phyloP scores from a whole-genome alignment of 1,140 invertebrate species.

The Meloidogyne chitwoodi region DNA sequence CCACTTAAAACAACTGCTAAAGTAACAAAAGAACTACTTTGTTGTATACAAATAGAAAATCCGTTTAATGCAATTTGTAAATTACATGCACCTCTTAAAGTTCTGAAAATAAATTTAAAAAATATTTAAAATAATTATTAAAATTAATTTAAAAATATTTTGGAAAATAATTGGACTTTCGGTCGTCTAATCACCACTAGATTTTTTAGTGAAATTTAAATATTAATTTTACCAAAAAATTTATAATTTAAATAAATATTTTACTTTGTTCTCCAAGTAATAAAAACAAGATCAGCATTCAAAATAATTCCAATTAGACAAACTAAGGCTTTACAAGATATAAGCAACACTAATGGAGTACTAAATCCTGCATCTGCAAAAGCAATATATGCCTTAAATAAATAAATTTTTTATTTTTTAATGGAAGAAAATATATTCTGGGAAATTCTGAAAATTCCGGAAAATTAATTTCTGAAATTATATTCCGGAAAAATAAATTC shows the following conservation, averaged over 20 bases:
- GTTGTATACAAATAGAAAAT: neutral
- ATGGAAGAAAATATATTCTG: no score
- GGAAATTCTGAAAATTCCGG: no score
- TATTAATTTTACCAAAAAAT: neutral
- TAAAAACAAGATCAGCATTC: neutral
- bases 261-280: conserved; percentile 7
- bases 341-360: neutral
- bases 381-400: neutral
- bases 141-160: no score
- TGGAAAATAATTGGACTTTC: no score
- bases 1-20: conserved; percentile 1
- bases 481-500: no score
- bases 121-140: no score
- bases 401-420: neutral
- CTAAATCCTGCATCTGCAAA: neutral
- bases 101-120: neutral
- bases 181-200: no score
- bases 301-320: conserved; percentile 6
- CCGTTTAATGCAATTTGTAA: conserved; percentile 12
- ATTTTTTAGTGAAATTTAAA: neutral
- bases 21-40: conserved; percentile 11
- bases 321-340: conserved; percentile 7
- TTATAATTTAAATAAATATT: neutral
- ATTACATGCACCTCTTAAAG: conserved; percentile 9
- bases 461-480: no score